A percentile compares a stretch with the other conserved stretches of the same genome.
These are phyloP conservation scores for Taurulus bubalis DNA, from an alignment of 2,113 vertebrate genomes.

Conservation along the genomic window DNA sequence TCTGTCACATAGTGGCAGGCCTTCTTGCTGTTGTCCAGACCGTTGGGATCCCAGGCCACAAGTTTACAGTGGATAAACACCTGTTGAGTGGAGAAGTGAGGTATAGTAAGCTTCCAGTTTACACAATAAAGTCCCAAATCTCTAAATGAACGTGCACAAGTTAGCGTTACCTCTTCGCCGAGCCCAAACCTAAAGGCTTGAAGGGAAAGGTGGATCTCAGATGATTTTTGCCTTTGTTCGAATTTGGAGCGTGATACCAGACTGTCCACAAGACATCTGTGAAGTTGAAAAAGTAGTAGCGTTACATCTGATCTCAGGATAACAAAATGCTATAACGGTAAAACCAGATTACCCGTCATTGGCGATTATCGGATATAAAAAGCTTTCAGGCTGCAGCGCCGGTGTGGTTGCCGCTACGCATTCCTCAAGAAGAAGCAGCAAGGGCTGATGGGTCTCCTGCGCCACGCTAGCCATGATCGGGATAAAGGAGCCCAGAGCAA, in stretches of 20 bases:
- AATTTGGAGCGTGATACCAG: slow-evolving; percentile 75
- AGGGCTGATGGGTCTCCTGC: slow-evolving; percentile 69
- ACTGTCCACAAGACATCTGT: slow-evolving; percentile 84
- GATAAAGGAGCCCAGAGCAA: slow-evolving; percentile 81
- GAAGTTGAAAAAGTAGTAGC: background rate
- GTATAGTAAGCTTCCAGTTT: background rate
- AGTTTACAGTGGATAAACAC: slow-evolving; percentile 82
- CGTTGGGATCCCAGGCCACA: slow-evolving; percentile 76
- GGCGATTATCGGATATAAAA: slow-evolving; percentile 74
- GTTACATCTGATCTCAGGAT: fast-evolving
- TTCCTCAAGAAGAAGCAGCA: slow-evolving; percentile 79
- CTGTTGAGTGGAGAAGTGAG: slow-evolving; percentile 53
- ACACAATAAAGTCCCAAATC: background rate
- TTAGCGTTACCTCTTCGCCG: slow-evolving; percentile 68
- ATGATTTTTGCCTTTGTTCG: slow-evolving; percentile 59
- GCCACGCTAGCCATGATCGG: slow-evolving; percentile 76
- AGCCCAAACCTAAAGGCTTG: slow-evolving; percentile 81
- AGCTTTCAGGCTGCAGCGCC: slow-evolving; percentile 39
- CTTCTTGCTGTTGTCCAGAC: slow-evolving; percentile 73
- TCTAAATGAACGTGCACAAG: background rate
- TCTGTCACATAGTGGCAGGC: slow-evolving; percentile 81
- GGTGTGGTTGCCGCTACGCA: slow-evolving; percentile 73
- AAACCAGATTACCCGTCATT: slow-evolving; percentile 81
- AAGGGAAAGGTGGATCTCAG: slow-evolving; percentile 73
- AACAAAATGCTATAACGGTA: background rate